These are phyloP conservation scores for Lytechinus variegatus DNA, from an alignment of 35 echinoderm and acorn worm species.

Conservation along the genomic window DNA sequence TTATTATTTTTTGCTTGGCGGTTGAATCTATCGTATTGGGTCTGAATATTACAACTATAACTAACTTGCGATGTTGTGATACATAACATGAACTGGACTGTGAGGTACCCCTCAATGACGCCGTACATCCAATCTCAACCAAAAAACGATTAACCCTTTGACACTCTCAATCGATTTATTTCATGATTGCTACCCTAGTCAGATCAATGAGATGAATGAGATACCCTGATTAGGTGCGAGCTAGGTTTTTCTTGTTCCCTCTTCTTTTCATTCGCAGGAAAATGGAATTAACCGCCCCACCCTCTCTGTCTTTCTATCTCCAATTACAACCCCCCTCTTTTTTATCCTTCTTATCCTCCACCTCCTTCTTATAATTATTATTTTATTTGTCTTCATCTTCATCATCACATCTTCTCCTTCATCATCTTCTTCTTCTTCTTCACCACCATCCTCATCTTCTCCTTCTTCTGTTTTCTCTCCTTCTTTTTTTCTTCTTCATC, in stretches of 20 bases:
- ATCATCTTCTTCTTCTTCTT: too few species aligned
- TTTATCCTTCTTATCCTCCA: background rate
- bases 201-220: constrained; percentile 11
- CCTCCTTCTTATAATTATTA: background rate
- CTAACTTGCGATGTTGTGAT: background rate
- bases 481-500: background rate
- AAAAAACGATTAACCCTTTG: constrained; percentile 18
- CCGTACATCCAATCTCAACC: constrained; percentile 8
- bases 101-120: background rate
- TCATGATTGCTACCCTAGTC: background rate
- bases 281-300: too few species aligned
- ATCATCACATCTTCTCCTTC: background rate
- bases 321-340: background rate
- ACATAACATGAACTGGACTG: background rate
- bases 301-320: background rate
- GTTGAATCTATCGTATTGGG: background rate
- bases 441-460: too few species aligned
- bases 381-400: background rate
- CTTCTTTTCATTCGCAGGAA: background rate
- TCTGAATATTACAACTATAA: background rate
- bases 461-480: too few species aligned
- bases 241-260: background rate
- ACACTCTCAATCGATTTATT: constrained; percentile 13
- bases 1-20: background rate
- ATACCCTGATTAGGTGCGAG: background rate